Conservation (phyloP, 2,888 invertebrate genomes). For the Rotaria magnacalcarata region DNA sequence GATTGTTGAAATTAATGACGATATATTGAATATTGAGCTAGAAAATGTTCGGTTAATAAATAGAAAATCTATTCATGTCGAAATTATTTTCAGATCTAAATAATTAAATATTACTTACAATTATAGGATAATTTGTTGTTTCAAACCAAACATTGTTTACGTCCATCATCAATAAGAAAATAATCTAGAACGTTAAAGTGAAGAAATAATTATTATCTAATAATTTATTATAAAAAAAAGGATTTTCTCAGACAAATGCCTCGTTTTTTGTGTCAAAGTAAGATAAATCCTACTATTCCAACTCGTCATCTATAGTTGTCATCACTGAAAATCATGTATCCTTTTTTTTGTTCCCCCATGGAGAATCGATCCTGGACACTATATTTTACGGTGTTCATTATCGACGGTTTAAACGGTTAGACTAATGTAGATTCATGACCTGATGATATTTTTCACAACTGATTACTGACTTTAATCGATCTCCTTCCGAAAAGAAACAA, state of each 20-base stretch:
- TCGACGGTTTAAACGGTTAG: not conserved
- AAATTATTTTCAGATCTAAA: not conserved
- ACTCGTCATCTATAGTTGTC: constrained; percentile 11
- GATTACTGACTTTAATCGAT: no score
- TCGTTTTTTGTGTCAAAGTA: constrained; percentile 31
- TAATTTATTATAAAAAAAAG: not conserved
- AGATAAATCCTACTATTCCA: constrained; percentile 24
- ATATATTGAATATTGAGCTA: constrained; percentile 10
- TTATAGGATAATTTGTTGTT: not conserved
- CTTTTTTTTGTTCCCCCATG: not conserved
- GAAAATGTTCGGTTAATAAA: not conserved
- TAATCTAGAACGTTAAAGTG: not conserved
- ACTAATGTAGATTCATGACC: not conserved
- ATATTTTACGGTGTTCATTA: not conserved
- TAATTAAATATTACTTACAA: not conserved
- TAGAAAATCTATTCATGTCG: not conserved
- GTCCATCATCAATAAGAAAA: not conserved
- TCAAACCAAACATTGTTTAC: not conserved
- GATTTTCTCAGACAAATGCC: constrained; percentile 31
- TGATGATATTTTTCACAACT: no score
- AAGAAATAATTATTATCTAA: not conserved
- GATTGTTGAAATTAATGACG: not conserved
- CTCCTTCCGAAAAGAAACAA: no score
- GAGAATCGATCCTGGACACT: not conserved
- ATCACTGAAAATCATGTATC: not conserved